Evolutionary conservation across 2,797 vertebrate species (phyloP).

Genomic region (Allobates femoralis): DNA sequence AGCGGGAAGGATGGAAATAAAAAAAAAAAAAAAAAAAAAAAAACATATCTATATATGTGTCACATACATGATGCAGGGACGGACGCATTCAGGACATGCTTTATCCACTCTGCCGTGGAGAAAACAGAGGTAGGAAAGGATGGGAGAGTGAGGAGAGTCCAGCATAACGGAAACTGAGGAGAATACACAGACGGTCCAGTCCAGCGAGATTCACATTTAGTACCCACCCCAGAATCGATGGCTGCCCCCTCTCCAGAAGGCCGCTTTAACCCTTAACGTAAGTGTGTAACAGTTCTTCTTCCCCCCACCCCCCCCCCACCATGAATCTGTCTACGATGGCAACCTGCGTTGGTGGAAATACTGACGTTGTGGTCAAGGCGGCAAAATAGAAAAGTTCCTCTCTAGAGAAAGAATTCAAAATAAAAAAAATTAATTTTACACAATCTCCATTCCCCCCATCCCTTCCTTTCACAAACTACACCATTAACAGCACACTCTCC

Average conservation of each 20-base stretch:
- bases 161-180: conserved; percentile 51
- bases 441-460: neutral
- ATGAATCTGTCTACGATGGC: neutral
- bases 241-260: neutral
- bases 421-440: neutral
- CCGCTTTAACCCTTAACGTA: neutral
- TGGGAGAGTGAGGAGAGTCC: conserved; percentile 9
- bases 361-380: neutral
- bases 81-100: conserved; percentile 49
- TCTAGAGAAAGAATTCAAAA: conserved; percentile 1
- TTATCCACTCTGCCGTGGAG: conserved; percentile 18
- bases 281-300: neutral
- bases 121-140: conserved; percentile 42
- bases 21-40: neutral
- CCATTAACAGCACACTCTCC: neutral
- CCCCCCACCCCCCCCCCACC: neutral
- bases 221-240: neutral
- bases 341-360: neutral
- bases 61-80: conserved; percentile 34
- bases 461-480: conserved; percentile 17
- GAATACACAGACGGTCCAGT: conserved; percentile 28
- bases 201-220: conserved; percentile 41
- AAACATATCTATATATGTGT: too few species aligned
- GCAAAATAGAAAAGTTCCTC: neutral
- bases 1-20: neutral